Base-by-base conservation (phyloP, 2,113 vertebrate species). In the Sceloporus tristichus region DNA sequence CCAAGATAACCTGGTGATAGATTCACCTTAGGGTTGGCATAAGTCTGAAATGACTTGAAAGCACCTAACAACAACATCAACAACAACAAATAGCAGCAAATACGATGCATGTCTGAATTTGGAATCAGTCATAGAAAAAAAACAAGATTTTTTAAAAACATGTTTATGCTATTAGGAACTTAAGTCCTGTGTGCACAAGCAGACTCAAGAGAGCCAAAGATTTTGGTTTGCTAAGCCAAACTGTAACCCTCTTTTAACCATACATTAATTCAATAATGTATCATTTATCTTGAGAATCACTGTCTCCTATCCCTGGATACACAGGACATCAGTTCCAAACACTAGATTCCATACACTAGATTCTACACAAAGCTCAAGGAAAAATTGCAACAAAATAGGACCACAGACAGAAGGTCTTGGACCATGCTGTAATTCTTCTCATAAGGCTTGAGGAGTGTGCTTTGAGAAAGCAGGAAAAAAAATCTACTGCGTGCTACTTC, bases 381-480 rank as follows among this genome's bases (percentile, higher is more conserved):
- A 23, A 5, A 66, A 0, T n/a, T 75, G 54, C 53, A 84, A 91
- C 14, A 84, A 87, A 76, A 25, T 27, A 79, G 27, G 3, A 14
- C 34, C 19, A 10, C 84, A 85, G 21, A 71, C 62, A 48, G 48
- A 7, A 85, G 3, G 62, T 70, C 77, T 84, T 23, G 76, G 40
- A 40, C 27, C 85, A n/a, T 48, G 54, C 84, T 79, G 74, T 40
- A 77, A 38, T 91, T 86, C 92, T 89, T 81, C 34, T 86, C 82
- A 68, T 62, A 92, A 11, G 1, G 73, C 2, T 62, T 92, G 59
- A 81, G 48, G 79, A 71, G 85, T 7, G 62, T 23, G 53, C 54
- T 73, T 85, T 7, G 4, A 89, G 6, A 78, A 85, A 53, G 40
- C 1, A 83, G 21, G 48, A 48, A 48, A 86, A 25, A 59, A 91